These are phyloP conservation scores for Cetonia aurata DNA, from an alignment of 2,888 invertebrate species.

Conservation along the genomic window DNA sequence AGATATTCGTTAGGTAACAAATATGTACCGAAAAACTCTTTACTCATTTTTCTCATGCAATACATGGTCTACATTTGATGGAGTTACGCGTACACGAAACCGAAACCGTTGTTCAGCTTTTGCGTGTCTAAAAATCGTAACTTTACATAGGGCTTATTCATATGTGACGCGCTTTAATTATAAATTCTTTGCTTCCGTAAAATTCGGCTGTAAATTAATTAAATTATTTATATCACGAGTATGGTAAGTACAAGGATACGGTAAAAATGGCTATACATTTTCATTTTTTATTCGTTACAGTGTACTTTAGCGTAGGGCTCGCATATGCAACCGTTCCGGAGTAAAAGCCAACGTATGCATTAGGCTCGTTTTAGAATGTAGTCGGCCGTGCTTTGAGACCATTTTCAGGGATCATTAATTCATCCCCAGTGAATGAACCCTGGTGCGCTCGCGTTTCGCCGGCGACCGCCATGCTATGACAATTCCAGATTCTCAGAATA, in stretches of 20 bases:
- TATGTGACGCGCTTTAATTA: constrained; percentile 18
- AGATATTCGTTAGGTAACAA: not conserved
- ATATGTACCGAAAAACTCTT: not conserved
- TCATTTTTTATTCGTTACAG: constrained; percentile 10
- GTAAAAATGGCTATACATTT: constrained; percentile 9
- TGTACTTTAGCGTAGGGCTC: not conserved
- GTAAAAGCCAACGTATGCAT: constrained; percentile 34
- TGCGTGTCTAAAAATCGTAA: constrained; percentile 5
- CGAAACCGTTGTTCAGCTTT: not conserved
- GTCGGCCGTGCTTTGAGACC: constrained; percentile 35
- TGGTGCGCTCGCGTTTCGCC: constrained; percentile 23
- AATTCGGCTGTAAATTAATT: constrained; percentile 27
- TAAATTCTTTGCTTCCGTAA: constrained; percentile 12
- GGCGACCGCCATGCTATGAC: constrained; percentile 21
- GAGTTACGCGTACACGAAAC: not conserved
- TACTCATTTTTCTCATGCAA: constrained; percentile 14
- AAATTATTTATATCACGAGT: constrained; percentile 6
- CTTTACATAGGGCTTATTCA: not conserved
- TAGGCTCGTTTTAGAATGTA: constrained; percentile 36
- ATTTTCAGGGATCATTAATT: constrained; percentile 41
- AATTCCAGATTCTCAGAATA: constrained; percentile 38
- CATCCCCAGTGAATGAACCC: constrained; percentile 34
- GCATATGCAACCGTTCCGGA: constrained; percentile 16
- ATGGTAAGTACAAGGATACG: not conserved
- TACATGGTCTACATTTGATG: constrained; percentile 3